Evolutionary conservation across 2,113 vertebrate species (phyloP), one percentile per base, ranked within the genome.

Genomic region (Rhabdornis inornatus): DNA sequence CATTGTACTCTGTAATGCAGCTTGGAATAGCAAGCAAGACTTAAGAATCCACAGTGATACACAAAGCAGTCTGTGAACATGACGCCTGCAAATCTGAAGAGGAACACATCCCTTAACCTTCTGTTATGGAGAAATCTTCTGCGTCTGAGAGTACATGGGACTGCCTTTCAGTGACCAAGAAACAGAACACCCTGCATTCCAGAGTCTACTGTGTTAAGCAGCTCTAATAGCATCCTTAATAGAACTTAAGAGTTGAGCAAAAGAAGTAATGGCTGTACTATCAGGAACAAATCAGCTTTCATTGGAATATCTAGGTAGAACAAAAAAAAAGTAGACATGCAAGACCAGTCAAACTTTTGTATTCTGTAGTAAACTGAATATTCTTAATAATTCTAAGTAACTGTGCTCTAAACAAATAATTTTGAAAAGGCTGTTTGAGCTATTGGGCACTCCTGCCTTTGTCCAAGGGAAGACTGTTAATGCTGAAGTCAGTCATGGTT

Each of bases 11-110:
- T 50, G 30, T 13, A 18, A 60, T 15, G 15, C 3, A 70, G 30
- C 24, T 28, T 35, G 55, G 24, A 50, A 24, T 2, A 60, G 45
- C 23, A 50, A 83, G 42, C 42, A 44, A 81, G 50, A 52, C 28
- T 39, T 35, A 42, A 49, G 18, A 79, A 37, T 18, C 30, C 33
- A 31, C 2, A 8, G 0, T 11, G 15, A 55, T 33, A 77, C 24
- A 44, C 13, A 52, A 45, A 50, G 28, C 0, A 0, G 23, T 33
- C n/a, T 39, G 24, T 2, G 5, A 53, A 71, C 23, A 42, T 0
- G 2, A 22, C 15, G 15, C 22, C 53, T n/a, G 44, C 0, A 0
- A 74, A 50, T 35, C 31, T 66, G 27, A 39, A 23, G 57, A 75
- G 14, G 31, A 79, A 87, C 17, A 7, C 23, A 49, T 21, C 27